Evolutionary conservation across 2,113 vertebrate species (phyloP).

Genomic region (Perca schrenkii): DNA sequence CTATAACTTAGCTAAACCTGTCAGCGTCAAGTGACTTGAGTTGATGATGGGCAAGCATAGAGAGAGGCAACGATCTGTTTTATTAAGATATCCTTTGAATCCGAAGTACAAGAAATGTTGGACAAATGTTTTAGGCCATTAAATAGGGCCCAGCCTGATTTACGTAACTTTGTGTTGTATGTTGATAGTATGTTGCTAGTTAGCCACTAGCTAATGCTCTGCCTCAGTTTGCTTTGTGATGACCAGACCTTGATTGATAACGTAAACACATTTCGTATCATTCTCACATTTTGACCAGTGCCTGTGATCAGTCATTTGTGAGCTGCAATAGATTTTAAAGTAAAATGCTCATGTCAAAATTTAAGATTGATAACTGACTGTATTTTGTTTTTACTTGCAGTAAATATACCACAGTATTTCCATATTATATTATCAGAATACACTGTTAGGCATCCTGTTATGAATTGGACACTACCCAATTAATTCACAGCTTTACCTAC

Average conservation of each 20-base stretch:
- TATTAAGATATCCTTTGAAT: background rate
- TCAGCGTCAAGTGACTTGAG: constrained; percentile 38
- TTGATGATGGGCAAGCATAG: constrained; percentile 3
- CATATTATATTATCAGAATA: background rate
- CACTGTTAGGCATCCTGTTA: background rate
- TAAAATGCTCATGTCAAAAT: background rate
- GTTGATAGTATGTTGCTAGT: constrained; percentile 55
- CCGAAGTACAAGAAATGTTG: background rate
- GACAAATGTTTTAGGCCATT: background rate
- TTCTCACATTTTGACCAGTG: background rate
- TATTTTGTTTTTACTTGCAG: background rate
- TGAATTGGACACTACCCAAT: background rate
- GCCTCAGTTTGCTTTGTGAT: constrained; percentile 55
- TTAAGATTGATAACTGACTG: background rate
- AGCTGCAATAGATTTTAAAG: background rate
- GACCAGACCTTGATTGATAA: constrained; percentile 29
- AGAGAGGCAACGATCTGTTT: background rate
- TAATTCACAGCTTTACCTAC: background rate
- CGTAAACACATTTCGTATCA: background rate
- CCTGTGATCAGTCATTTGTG: background rate
- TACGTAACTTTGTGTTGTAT: constrained; percentile 62
- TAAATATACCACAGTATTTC: background rate
- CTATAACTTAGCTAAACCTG: constrained; percentile 62
- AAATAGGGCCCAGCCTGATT: constrained; percentile 22
- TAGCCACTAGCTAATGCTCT: constrained; percentile 48